Base-by-base conservation (phyloP, 1,140 invertebrate species). In the Scaptomyza graminum region DNA sequence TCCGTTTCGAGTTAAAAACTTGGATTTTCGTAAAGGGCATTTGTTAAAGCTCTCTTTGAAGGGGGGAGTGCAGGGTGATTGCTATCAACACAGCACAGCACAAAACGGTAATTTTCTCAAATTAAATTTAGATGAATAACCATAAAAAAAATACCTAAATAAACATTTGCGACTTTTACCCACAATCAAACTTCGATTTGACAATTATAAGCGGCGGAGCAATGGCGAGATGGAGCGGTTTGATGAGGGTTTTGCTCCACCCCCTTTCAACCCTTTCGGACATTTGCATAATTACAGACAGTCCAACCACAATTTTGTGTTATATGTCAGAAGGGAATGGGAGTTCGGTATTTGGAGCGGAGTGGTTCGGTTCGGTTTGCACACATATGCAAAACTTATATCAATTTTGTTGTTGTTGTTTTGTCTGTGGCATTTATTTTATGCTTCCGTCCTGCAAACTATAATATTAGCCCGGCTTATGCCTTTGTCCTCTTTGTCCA, bases 271-370 rank as follows among this genome's bases (percentile, higher is more conserved):
- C 31, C 7, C 8, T 2, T 34, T 34, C 31, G 43, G 31, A 55
- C 71, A 85, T 85, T 85, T 85, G 83, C 83, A 85, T 85, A 88
- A 85, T 85, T 82, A 85, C 56, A 55, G 49, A 15, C 41, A 13
- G 39, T 16, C n/a, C 31, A 41, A 5, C n/a, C 49, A 57, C 12
- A 47, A 37, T 65, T 52, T 46, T 51, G 50, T 28, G 60, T 50
- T 25, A 31, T 7, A 3, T 15, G 49, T 25, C 18, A 28, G 22
- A 16, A 28, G 55, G 22, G 41, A 57, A 12, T n/a, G 22, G 55
- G n/a, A n/a, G n/a, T 41, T 22, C 7, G 8, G n/a, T n/a, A n/a
- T n/a, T n/a, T 7, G 8, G 31, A 1, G 5, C 46, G 39, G 46
- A 57, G 54, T 12, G 47, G 46, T 11, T 12, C 31, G 52, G 31